phyloP scores from a whole-genome alignment of 2,888 invertebrate species.

The Nymphalis polychloros region DNA sequence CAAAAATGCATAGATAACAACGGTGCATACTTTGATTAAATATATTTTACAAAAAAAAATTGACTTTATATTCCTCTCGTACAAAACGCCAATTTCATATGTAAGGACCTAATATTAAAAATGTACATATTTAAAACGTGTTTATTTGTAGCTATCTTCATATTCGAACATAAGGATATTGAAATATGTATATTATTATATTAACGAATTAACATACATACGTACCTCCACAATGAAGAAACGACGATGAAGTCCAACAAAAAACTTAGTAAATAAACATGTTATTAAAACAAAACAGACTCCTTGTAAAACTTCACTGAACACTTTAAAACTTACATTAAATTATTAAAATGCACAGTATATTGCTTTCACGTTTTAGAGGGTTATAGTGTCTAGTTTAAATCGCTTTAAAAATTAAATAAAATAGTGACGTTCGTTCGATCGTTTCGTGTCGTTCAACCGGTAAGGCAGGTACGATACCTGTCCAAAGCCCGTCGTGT shows the following conservation, averaged over 20 bases:
- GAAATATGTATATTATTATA: not conserved
- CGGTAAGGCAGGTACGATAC: constrained; percentile 65
- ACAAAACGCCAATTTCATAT: too few species aligned
- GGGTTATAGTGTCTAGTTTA: not conserved
- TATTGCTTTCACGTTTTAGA: not conserved
- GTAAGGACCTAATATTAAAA: too few species aligned
- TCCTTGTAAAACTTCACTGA: not conserved
- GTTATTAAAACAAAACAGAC: constrained; percentile 17
- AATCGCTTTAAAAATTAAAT: constrained; percentile 17
- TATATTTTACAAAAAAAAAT: too few species aligned
- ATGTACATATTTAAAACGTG: too few species aligned
- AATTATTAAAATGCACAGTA: not conserved
- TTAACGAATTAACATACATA: not conserved
- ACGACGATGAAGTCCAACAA: constrained; percentile 19
- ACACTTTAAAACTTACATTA: constrained; percentile 13
- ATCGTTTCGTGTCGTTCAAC: constrained; percentile 73
- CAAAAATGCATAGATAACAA: too few species aligned
- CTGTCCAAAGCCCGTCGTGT: constrained; percentile 61
- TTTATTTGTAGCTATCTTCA: too few species aligned
- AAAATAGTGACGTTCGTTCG: constrained; percentile 65
- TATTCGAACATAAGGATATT: not conserved
- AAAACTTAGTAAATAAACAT: constrained; percentile 27
- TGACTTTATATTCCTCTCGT: too few species aligned
- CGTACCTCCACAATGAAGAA: constrained; percentile 15
- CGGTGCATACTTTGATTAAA: too few species aligned